Evolutionary conservation across 2,888 invertebrate species (phyloP).

Genomic region (Folsomia manolachei): DNA sequence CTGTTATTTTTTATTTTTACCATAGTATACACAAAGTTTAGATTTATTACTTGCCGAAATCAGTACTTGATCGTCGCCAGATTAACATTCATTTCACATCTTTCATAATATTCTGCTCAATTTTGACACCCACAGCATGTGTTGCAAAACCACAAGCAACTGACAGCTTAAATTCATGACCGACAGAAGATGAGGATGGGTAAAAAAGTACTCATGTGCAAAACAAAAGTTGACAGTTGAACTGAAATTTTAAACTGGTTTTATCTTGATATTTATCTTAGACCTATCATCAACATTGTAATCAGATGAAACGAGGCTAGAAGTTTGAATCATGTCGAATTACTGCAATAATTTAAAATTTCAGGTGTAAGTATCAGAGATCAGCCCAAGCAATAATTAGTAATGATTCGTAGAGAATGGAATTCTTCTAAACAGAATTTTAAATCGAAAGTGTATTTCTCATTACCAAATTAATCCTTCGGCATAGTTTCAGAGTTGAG

Average conservation of each 20-base stretch:
- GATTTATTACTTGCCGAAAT: neutral
- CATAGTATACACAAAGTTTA: too few relatives aligned
- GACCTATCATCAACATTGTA: neutral
- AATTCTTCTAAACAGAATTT: too few relatives aligned
- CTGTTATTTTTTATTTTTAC: too few relatives aligned
- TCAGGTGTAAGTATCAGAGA: too few relatives aligned
- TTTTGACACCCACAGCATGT: neutral
- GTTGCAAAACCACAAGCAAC: neutral
- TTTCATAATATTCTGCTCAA: neutral
- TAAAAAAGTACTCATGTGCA: neutral
- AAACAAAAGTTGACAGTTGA: neutral
- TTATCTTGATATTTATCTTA: neutral
- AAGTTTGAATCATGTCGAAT: neutral
- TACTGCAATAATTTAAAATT: too few relatives aligned
- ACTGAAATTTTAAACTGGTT: neutral
- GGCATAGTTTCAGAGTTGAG: too few relatives aligned
- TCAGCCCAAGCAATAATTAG: too few relatives aligned
- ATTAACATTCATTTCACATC: neutral
- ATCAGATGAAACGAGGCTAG: neutral
- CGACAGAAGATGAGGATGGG: too few relatives aligned
- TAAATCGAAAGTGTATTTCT: too few relatives aligned
- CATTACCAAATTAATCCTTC: too few relatives aligned
- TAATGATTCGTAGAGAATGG: too few relatives aligned
- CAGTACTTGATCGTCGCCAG: neutral
- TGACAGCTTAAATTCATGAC: too few relatives aligned